Evolutionary conservation across 1,140 invertebrate species (phyloP), one percentile per base, ranked within the genome.

Genomic region (Parapsyche elsis): DNA sequence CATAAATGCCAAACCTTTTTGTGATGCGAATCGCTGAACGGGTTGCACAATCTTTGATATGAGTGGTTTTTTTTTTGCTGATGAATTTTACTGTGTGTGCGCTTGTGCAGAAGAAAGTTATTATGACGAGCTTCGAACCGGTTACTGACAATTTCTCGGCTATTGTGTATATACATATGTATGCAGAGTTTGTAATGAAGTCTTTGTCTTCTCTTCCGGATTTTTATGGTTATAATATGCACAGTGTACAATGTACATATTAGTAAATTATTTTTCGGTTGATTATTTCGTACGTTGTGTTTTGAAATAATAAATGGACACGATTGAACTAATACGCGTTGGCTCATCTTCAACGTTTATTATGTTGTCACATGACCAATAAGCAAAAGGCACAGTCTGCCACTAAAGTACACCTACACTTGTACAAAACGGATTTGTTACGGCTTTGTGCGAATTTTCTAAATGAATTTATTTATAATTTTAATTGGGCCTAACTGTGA

Each of bases 301-400:
- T 38, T 38, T 38, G 30, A 38, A 38, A 38, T 38, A 4, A 38
- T 4, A 38, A 38, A 38, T 38, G 2, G 2, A 7, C 30, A 38
- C 9, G 16, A 19, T 61, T 5, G 19, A 61, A 19, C 9, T 16
- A 61, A 61, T 61, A 19, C 19, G 19, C 38, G n/a, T 74, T 38
- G 16, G 19, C 71, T 74, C 71, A 74, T 74, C 71, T 74, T 46
- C 71, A 0, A 49, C 38, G 19, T 49, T 74, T 21, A 74, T 74
- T 74, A 49, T 74, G 71, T 74, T 19, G 71, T 46, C 71, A 74
- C 45, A 74, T 44, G 12, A 49, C 9, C 45, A 46, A 74, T 7
- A 44, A 49, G 71, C 9, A 44, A 71, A 30, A 12, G 10, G 21
- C 12, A 38, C 70, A 53, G 10, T n/a, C 5, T 19, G 21, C 1